A percentile compares a stretch with the other conserved stretches of the same genome.
These are phyloP conservation scores for Chelon auratus DNA, from an alignment of 2,797 vertebrate genomes.

Conservation along the genomic window DNA sequence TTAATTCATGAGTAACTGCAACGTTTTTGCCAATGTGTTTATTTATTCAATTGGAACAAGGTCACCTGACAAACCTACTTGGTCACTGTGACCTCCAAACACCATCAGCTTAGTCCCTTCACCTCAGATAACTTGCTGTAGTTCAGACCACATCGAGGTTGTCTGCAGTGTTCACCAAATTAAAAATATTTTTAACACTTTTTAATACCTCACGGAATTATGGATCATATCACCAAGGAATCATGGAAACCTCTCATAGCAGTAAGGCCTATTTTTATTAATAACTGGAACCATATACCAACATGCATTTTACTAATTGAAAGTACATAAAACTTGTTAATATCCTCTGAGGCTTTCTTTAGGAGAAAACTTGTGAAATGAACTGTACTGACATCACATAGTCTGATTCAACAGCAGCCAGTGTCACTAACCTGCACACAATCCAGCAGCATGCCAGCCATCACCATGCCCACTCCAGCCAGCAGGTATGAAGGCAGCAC, in stretches of 20 bases:
- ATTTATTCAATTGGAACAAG: conserved; percentile 2
- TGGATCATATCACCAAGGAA: too few species aligned
- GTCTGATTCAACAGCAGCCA: not conserved
- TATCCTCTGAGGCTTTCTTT: not conserved
- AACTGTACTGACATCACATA: too few species aligned
- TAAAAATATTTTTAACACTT: too few species aligned
- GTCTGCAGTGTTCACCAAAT: too few species aligned
- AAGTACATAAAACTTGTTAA: not conserved
- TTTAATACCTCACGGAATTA: too few species aligned
- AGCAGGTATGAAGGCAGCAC: conserved; percentile 87
- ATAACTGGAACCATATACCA: too few species aligned
- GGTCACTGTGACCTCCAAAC: conserved; percentile 53
- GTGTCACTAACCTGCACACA: conserved; percentile 86
- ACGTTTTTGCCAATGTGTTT: conserved; percentile 15
- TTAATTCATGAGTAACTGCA: not conserved
- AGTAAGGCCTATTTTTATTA: too few species aligned
- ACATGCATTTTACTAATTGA: too few species aligned
- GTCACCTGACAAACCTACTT: conserved; percentile 14
- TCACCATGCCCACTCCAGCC: conserved; percentile 90
- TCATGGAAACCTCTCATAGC: too few species aligned
- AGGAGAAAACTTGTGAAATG: not conserved
- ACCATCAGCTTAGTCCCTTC: conserved; percentile 13
- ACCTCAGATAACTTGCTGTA: conserved; percentile 4
- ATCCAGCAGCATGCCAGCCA: conserved; percentile 90
- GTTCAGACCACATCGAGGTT: not conserved